Evolutionary conservation across 2,797 vertebrate species (phyloP).

Genomic region (Toxotes lorentzi): DNA sequence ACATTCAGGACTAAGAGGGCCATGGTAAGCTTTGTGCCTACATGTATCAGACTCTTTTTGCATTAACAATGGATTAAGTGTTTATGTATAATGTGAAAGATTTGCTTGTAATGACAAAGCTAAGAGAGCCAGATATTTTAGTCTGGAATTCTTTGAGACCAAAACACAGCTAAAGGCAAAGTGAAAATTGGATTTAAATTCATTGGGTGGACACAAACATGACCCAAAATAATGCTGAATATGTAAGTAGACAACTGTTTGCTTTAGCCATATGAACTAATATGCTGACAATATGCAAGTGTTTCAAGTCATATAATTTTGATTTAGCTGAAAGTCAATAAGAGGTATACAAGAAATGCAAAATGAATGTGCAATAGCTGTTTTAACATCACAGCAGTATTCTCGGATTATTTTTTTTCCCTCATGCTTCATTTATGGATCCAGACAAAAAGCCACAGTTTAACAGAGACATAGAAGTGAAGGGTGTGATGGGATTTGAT

Average conservation of each 20-base stretch:
- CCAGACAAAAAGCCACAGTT: slow-evolving; percentile 18
- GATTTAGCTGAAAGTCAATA: neutral
- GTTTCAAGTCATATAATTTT: neutral
- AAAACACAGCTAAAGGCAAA: neutral
- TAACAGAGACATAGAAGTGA: slow-evolving; percentile 17
- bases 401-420: neutral
- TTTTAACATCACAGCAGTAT: neutral
- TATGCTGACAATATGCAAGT: neutral
- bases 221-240: neutral
- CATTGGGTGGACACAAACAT: neutral
- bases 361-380: neutral
- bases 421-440: neutral
- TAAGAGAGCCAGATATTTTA: neutral
- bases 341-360: neutral
- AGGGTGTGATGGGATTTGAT: slow-evolving; percentile 48
- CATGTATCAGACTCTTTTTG: no score
- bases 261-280: no score
- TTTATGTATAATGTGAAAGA: neutral
- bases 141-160: neutral
- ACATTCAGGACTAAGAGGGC: no score
- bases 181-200: neutral
- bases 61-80: no score
- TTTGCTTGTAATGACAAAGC: neutral
- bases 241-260: neutral
- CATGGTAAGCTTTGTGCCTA: no score